Conservation (phyloP, 2,888 invertebrate genomes). For the Sminthurinus aureus region DNA sequence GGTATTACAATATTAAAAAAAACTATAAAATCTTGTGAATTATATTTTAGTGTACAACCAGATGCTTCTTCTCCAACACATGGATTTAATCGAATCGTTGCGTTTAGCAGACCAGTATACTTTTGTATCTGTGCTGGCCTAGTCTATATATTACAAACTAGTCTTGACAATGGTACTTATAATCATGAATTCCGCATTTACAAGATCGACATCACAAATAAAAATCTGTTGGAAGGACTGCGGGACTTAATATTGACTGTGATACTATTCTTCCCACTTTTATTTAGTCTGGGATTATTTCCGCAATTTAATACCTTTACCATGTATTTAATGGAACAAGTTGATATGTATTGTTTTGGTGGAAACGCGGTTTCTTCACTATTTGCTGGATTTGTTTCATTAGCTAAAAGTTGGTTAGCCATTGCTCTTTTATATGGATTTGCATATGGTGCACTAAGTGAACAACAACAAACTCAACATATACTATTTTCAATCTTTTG, state of each 20-base stretch:
- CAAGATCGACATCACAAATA: constrained; percentile 67
- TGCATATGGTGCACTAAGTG: constrained; percentile 81
- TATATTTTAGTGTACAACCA: constrained; percentile 84
- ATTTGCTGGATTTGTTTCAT: constrained; percentile 81
- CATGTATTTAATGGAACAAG: constrained; percentile 95
- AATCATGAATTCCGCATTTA: constrained; percentile 64
- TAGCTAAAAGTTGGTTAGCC: constrained; percentile 80
- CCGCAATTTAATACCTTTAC: constrained; percentile 96
- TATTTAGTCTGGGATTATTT: constrained; percentile 94
- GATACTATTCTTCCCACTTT: constrained; percentile 88
- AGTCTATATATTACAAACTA: constrained; percentile 64
- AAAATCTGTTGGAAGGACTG: constrained; percentile 71
- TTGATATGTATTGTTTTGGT: constrained; percentile 87
- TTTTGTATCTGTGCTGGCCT: constrained; percentile 79
- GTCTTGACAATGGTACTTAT: constrained; percentile 62
- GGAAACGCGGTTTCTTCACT: constrained; percentile 88
- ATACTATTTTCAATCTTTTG: constrained; percentile 94
- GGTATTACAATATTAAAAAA: too few species aligned
- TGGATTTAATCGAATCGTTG: constrained; percentile 93
- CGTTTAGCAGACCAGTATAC: constrained; percentile 92
- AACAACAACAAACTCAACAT: constrained; percentile 85
- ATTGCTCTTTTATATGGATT: constrained; percentile 84
- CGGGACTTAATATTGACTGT: constrained; percentile 81
- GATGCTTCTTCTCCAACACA: constrained; percentile 99
- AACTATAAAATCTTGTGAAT: too few species aligned